Percentiles rank a stretch among this genome's conserved stretches.
These are phyloP conservation scores for Paracyprichromis sp. DNA, from an alignment of 2,113 vertebrate genomes.

Conservation along the genomic window DNA sequence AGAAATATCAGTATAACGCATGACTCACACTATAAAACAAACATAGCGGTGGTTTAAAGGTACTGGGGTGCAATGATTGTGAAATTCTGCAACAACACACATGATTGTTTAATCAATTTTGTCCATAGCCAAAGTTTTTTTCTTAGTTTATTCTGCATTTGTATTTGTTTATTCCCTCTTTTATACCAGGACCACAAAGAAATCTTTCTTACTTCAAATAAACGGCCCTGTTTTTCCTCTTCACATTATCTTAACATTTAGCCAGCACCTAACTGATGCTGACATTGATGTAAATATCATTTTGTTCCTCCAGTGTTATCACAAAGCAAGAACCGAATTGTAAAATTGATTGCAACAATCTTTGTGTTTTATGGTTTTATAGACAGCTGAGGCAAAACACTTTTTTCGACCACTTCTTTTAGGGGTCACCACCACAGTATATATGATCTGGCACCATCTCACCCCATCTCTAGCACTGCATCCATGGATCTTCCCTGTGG, in stretches of 20 bases:
- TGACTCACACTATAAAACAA: background rate
- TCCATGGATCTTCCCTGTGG: background rate
- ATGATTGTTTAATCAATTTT: background rate
- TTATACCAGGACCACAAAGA: background rate
- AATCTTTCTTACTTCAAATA: background rate
- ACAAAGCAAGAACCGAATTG: background rate
- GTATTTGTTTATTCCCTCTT: background rate
- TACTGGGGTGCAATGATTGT: background rate
- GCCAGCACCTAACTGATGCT: background rate
- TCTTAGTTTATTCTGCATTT: background rate
- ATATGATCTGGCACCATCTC: background rate
- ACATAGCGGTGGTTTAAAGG: background rate
- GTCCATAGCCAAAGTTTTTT: background rate
- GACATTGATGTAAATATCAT: background rate
- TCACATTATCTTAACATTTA: background rate
- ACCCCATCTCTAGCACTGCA: background rate
- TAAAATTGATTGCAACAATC: background rate
- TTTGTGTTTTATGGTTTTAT: background rate
- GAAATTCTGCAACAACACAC: background rate
- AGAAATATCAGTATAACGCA: background rate
- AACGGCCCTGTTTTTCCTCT: background rate
- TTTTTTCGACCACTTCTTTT: background rate
- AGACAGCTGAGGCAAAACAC: background rate
- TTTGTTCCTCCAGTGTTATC: background rate
- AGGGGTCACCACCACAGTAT: background rate